phyloP scores from a whole-genome alignment of 2,888 invertebrate genomes.

The Platerodrilus igneus region DNA sequence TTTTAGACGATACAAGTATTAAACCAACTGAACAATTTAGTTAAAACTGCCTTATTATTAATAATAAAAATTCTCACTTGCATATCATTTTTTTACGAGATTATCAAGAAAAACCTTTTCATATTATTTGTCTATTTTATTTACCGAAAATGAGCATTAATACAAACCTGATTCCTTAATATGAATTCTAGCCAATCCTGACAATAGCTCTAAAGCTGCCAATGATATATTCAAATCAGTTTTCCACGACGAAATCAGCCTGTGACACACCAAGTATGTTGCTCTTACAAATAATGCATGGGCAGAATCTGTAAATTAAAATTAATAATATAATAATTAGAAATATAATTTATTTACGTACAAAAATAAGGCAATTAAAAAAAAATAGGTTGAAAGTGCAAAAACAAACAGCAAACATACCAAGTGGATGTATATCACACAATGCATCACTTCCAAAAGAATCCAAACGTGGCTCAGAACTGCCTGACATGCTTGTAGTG shows the following conservation, averaged over 20 bases:
- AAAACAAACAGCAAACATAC: slow-evolving; percentile 38
- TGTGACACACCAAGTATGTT: slow-evolving; percentile 90
- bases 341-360: too few relatives aligned
- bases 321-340: slow-evolving; percentile 12
- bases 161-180: slow-evolving; percentile 84
- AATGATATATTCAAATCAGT: slow-evolving; percentile 89
- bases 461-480: slow-evolving; percentile 36
- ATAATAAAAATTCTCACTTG: too few relatives aligned
- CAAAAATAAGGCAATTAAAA: too few relatives aligned
- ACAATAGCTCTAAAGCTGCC: slow-evolving; percentile 86
- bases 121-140: slow-evolving; percentile 1
- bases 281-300: slow-evolving; percentile 88
- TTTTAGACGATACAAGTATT: too few relatives aligned
- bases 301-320: slow-evolving; percentile 62
- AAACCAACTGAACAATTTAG: too few relatives aligned
- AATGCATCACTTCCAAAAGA: slow-evolving; percentile 23
- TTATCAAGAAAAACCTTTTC: slow-evolving; percentile 3
- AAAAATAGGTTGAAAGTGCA: slow-evolving; percentile 30
- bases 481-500: slow-evolving; percentile 48
- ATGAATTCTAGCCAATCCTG: slow-evolving; percentile 85
- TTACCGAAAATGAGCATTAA: not conserved
- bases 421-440: slow-evolving; percentile 18
- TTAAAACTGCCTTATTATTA: too few relatives aligned
- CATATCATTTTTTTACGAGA: too few relatives aligned
- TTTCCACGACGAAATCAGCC: slow-evolving; percentile 94